Evolutionary conservation across 2,113 vertebrate species (phyloP).

Genomic region (Acanthisitta chloris): DNA sequence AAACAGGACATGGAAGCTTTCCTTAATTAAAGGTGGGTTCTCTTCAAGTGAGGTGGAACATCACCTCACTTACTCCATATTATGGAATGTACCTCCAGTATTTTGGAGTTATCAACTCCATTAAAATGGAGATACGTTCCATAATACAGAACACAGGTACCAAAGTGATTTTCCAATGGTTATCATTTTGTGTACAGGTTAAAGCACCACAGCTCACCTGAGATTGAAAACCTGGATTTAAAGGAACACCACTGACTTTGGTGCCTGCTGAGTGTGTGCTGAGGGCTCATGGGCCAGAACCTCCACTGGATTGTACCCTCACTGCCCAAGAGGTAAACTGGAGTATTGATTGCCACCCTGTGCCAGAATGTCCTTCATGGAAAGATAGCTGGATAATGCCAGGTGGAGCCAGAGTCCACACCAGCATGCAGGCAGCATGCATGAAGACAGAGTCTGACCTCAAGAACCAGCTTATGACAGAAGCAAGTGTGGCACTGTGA

Average conservation of each 20-base stretch:
- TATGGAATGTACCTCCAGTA: fast-evolving
- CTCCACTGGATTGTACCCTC: neutral
- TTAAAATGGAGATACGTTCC: neutral
- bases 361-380: neutral
- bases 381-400: neutral
- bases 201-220: neutral
- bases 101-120: neutral
- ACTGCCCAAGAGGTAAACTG: neutral
- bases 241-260: neutral
- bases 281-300: neutral
- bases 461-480: neutral
- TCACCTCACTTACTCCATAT: neutral
- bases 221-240: neutral
- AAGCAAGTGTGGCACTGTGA: neutral
- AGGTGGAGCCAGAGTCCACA: neutral
- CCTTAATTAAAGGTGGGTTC: neutral
- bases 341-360: neutral
- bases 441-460: neutral
- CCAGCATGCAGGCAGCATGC: neutral
- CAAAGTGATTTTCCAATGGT: neutral
- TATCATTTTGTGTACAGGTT: neutral
- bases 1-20: neutral
- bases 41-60: neutral
- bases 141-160: fast-evolving
- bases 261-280: neutral